Base-by-base conservation (phyloP, 2,888 invertebrate genomes). In the Chrysolina haemoptera region DNA sequence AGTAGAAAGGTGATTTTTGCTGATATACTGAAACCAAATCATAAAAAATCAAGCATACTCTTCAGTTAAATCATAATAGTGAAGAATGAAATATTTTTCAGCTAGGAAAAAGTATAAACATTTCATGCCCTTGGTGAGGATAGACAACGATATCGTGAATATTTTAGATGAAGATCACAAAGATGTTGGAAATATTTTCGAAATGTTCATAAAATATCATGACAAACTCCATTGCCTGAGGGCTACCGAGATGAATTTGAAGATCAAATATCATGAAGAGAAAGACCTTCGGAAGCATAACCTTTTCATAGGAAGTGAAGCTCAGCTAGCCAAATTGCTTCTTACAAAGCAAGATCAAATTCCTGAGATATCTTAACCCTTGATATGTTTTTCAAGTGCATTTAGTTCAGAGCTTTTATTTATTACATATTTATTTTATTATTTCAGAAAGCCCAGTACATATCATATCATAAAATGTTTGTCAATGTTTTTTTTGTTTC, bases 211-310 rank as follows among this genome's bases (percentile, higher is more conserved):
- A 10, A 89, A 91, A 53, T 90, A 91, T 67, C 89, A 91, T 79
- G 84, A 88, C 40, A 89, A 92, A 71, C 86, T 95, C 70, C 95
- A 95, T 87, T 90, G 93, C 62, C 90, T 96, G 85, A 90, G 95
- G 69, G 95, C 94, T 35, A 93, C 94, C 9, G 97, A 97, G 85
- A 96, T 96, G 64, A 93, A 93, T 78, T 88, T 96, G 53, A 91
- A 91, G 82, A 88, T 93, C 46, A 84, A 88, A 73, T 88, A 87
- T 77, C 89, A 90, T 74, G 84, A 84, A 62, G 83, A 84, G 63
- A 84, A 80, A 27, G 83, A 87, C 62, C 77, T 79, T 67, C 81
- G 82, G 59, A 82, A 84, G 71, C 86, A 86, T 77, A 90, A 90
- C 85, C 87, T 89, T 81, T 90, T 90, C 78, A 82, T 90, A 78